Evolutionary conservation across 53 echinoderm and acorn worm genomes (phyloP).

Genomic region (Paracentrotus lividus): DNA sequence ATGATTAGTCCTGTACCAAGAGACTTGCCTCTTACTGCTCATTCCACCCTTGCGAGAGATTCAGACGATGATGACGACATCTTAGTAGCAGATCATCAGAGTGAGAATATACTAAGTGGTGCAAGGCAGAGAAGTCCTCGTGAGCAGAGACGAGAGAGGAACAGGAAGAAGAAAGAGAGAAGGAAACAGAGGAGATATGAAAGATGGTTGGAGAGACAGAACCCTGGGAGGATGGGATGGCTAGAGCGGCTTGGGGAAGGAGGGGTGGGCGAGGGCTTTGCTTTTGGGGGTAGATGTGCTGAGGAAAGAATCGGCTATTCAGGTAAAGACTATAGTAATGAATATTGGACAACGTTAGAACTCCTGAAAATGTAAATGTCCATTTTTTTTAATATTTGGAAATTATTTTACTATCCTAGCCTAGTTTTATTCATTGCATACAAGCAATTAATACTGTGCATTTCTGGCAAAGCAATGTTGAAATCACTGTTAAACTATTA

Average conservation of each 20-base stretch:
- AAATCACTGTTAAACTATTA: background rate
- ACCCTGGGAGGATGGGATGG: too few relatives aligned
- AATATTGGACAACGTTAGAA: background rate
- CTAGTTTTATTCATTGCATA: background rate
- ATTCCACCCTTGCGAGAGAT: background rate
- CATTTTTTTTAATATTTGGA: background rate
- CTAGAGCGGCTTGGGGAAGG: too few relatives aligned
- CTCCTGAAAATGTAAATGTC: background rate
- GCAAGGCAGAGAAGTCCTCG: conserved; percentile 36
- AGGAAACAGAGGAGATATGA: conserved; percentile 68
- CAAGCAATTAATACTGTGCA: background rate
- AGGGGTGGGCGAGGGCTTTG: too few relatives aligned
- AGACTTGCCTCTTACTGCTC: background rate
- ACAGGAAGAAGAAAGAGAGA: conserved; percentile 68
- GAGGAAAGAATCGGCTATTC: conserved; percentile 69
- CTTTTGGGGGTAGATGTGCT: too few relatives aligned
- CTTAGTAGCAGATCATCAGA: background rate
- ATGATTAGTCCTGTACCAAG: background rate
- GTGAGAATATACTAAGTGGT: background rate
- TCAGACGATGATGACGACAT: conserved; percentile 57
- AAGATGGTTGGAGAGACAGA: conserved; percentile 67
- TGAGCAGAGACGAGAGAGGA: conserved; percentile 65
- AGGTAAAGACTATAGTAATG: conserved; percentile 33
- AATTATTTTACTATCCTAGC: background rate
- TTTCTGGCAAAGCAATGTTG: background rate